These are phyloP conservation scores for Stictocephala bisonia DNA, from an alignment of 2,888 invertebrate genomes.

Conservation along the genomic window DNA sequence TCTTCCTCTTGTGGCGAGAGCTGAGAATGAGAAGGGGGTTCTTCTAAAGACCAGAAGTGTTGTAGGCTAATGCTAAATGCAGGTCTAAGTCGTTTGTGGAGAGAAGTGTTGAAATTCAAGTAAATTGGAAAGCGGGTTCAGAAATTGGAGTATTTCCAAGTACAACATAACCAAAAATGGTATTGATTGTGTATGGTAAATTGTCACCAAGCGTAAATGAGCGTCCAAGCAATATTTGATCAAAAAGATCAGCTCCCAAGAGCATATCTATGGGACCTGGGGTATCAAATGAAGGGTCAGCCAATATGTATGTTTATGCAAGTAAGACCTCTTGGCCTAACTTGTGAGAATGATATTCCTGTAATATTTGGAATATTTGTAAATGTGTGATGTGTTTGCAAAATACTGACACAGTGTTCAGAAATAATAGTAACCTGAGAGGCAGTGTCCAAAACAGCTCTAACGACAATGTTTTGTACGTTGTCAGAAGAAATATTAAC, in stretches of 20 bases:
- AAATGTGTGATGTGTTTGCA: too few relatives aligned
- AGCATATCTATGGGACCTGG: background rate
- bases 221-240: background rate
- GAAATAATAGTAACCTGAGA: too few relatives aligned
- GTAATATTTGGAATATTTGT: too few relatives aligned
- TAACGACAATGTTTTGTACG: too few relatives aligned
- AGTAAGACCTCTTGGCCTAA: too few relatives aligned
- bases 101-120: background rate
- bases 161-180: constrained; percentile 3
- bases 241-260: constrained; percentile 2
- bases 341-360: too few relatives aligned
- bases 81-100: background rate
- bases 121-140: background rate
- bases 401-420: too few relatives aligned
- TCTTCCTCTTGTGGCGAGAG: background rate
- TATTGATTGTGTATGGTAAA: background rate
- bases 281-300: constrained; percentile 1
- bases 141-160: background rate
- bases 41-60: background rate
- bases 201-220: background rate
- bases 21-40: background rate
- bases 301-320: too few relatives aligned
- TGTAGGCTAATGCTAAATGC: background rate
- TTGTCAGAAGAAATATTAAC: too few relatives aligned
- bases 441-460: too few relatives aligned